phyloP scores from a whole-genome alignment of 1,140 invertebrate genomes.

The Drosophila sulfurigaster region DNA sequence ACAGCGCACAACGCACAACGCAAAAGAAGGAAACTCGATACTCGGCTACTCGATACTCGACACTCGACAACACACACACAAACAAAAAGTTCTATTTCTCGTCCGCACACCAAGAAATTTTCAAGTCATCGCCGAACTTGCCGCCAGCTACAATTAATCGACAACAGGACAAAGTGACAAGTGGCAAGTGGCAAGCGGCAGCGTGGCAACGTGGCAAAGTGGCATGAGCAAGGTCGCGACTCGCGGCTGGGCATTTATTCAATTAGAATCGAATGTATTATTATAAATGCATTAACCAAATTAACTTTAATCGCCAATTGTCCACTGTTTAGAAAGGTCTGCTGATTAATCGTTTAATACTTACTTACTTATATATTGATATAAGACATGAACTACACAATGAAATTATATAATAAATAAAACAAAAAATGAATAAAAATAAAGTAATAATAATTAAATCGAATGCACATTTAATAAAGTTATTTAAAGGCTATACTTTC shows the following conservation, averaged over 20 bases:
- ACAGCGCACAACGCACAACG: background rate
- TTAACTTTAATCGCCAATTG: slow-evolving; percentile 3
- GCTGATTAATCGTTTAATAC: too few species aligned
- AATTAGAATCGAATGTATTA: slow-evolving; percentile 8
- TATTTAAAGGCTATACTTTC: too few species aligned
- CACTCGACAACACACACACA: background rate
- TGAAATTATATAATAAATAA: too few species aligned
- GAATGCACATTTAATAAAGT: too few species aligned
- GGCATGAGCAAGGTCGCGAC: background rate
- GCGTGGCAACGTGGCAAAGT: background rate
- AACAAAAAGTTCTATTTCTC: too few species aligned
- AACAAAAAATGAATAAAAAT: too few species aligned
- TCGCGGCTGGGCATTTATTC: slow-evolving; percentile 2
- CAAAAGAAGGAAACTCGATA: slow-evolving; percentile 3
- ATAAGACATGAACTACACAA: too few species aligned
- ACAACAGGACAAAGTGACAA: background rate
- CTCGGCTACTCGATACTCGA: slow-evolving; percentile 9
- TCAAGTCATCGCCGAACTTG: background rate
- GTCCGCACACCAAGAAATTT: background rate
- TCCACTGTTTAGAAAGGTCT: too few species aligned
- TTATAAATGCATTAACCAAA: slow-evolving; percentile 21
- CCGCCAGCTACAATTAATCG: slow-evolving; percentile 5
- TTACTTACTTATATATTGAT: too few species aligned
- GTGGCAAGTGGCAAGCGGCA: too few species aligned
- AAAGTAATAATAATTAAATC: too few species aligned